Base-by-base conservation (phyloP, 2,113 vertebrate species). In the Nannospalax galili region DNA sequence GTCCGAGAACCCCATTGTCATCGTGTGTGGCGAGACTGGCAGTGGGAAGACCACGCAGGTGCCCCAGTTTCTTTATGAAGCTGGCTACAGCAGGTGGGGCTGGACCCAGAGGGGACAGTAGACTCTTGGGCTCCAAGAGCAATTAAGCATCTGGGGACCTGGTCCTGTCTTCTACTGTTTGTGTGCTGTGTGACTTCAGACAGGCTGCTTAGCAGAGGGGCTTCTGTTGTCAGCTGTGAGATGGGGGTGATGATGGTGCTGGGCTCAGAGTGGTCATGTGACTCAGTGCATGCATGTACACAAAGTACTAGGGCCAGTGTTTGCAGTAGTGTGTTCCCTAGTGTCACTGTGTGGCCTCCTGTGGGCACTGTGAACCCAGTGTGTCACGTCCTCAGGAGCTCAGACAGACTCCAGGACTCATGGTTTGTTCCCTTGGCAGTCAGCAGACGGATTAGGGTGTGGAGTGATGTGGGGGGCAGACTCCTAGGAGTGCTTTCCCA, bases 21-120 rank as follows among this genome's bases (percentile, higher is more conserved):
- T 99, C 80, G 96, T 99, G 32, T 99, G 99, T 10, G 99, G 99
- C 3, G 99, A 99, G 97, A 99, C 99, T 0, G 99, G 99, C 85
- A 99, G 99, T 0, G 99, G 99, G 37, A 99, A 99, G 98, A 99
- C 99, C 65, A 99, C 99, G 0, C 99, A 99, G 95, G 98, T 99
- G 52, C 99, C 99, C 22, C 99, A 99, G 98, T 99, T 99, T 48
- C 99, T 99, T 56, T 99, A 99, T 12, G 99, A 99, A 97, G 99
- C 99, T 0, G 99, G 99, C 92, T 99, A 99, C 70, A 98, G 99
- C 97, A 99, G 99, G 99, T 99, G 97, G 89, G 62, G 64, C 77
- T 17, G 14, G 65, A 40, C 64, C 1, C 30, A 2, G n/a, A 2
- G 52, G 48, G 10, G 45, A 28, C 60, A 12, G 7, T 20, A 11